Conservation (phyloP, 64 coral and sea anemone genomes). For the Trachythela sp. region DNA sequence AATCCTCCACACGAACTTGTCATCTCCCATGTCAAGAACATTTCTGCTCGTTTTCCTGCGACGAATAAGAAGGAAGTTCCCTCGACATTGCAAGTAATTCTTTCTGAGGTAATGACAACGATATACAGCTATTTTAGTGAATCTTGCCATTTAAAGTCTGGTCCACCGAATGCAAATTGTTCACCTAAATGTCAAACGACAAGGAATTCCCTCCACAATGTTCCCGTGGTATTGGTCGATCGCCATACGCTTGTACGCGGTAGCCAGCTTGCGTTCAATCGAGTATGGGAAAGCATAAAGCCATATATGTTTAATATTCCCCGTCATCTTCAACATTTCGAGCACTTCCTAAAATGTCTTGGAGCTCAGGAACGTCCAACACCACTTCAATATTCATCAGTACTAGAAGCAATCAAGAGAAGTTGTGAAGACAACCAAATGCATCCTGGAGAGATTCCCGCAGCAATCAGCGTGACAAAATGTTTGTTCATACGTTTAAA, state of each 20-base stretch:
- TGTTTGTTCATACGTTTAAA: neutral
- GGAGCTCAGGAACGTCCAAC: constrained; percentile 90
- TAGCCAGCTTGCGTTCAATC: constrained; percentile 77
- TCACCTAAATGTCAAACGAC: neutral
- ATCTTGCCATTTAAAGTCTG: neutral
- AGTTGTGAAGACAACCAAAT: constrained; percentile 84
- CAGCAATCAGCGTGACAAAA: neutral
- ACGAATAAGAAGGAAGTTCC: neutral
- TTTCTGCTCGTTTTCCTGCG: neutral
- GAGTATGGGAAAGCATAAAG: neutral
- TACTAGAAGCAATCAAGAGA: constrained; percentile 75
- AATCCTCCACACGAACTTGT: neutral
- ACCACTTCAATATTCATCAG: constrained; percentile 70
- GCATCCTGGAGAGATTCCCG: constrained; percentile 77
- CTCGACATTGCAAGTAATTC: neutral
- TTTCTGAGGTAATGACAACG: neutral
- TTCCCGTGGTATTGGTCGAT: constrained; percentile 75
- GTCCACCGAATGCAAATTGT: neutral
- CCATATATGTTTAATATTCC: constrained; percentile 90
- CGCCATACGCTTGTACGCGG: constrained; percentile 73
- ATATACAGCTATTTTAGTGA: neutral
- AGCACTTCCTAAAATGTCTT: constrained; percentile 82
- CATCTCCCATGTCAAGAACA: neutral
- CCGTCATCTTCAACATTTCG: constrained; percentile 72
- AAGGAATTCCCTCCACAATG: constrained; percentile 32